A percentile compares a stretch with the other conserved stretches of the same genome.
Conservation (phyloP, 1,140 invertebrate genomes). For the Pararge aegeria region DNA sequence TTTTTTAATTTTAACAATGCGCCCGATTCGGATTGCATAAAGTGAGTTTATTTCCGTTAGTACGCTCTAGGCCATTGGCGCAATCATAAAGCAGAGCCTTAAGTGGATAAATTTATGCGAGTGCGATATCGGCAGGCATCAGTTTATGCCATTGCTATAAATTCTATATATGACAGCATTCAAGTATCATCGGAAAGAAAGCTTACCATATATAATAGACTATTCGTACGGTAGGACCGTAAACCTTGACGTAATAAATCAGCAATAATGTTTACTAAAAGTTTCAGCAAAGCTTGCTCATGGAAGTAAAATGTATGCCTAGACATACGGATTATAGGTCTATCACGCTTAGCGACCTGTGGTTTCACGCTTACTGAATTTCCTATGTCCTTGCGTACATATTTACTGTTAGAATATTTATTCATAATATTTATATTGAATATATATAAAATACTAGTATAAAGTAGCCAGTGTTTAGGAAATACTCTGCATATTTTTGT, state of each 20-base stretch:
- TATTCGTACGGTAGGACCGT: constrained; percentile 22
- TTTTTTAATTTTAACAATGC: too few species aligned
- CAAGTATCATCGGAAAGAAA: neutral
- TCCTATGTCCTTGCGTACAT: constrained; percentile 38
- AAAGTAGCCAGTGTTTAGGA: constrained; percentile 56
- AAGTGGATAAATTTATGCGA: too few species aligned
- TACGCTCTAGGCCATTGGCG: too few species aligned
- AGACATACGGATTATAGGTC: constrained; percentile 32
- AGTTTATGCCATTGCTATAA: neutral
- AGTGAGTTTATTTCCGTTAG: too few species aligned
- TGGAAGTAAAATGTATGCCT: constrained; percentile 38
- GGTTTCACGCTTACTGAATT: constrained; percentile 9
- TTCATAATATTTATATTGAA: constrained; percentile 30
- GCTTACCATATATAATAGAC: constrained; percentile 3
- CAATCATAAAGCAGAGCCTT: too few species aligned
- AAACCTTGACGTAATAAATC: constrained; percentile 22
- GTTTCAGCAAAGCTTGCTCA: constrained; percentile 40
- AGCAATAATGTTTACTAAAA: constrained; percentile 40
- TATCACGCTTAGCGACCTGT: constrained; percentile 12
- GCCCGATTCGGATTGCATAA: too few species aligned
- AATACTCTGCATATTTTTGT: constrained; percentile 71
- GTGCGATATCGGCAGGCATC: neutral
- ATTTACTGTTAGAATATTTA: constrained; percentile 38
- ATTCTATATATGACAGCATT: neutral
- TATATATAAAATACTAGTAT: constrained; percentile 40